A percentile compares a stretch with the other conserved stretches of the same genome.
Conservation (phyloP, 2,113 vertebrate species). For the Scophthalmus maximus region DNA sequence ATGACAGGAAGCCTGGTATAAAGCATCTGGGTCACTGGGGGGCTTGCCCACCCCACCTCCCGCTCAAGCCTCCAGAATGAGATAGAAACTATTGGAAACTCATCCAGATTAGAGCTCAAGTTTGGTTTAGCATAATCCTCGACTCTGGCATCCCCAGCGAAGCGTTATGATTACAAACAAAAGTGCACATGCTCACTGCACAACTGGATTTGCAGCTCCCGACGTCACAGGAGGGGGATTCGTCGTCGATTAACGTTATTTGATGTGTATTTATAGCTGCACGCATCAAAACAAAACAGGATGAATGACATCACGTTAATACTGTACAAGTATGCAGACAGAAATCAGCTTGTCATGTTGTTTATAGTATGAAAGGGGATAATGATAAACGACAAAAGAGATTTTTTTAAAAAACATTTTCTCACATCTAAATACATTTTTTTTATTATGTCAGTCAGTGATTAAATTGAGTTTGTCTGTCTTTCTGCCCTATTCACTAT, state of each 20-base stretch:
- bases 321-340: background rate
- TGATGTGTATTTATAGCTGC: constrained; percentile 64
- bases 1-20: constrained; percentile 32
- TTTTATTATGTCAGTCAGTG: too few relatives aligned
- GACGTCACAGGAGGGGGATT: constrained; percentile 31
- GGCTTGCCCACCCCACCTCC: constrained; percentile 28
- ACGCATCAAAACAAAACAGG: constrained; percentile 28
- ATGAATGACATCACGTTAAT: constrained; percentile 33
- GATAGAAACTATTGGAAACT: constrained; percentile 16
- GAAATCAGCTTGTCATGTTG: background rate
- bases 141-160: constrained; percentile 37
- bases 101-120: constrained; percentile 66
- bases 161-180: constrained; percentile 42
- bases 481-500: too few relatives aligned
- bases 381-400: too few relatives aligned
- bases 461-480: too few relatives aligned
- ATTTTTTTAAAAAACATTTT: too few relatives aligned
- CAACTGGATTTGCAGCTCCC: constrained; percentile 32
- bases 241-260: constrained; percentile 66
- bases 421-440: too few relatives aligned
- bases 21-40: constrained; percentile 43
- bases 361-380: background rate
- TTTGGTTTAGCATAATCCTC: constrained; percentile 68
- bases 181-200: constrained; percentile 23
- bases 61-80: constrained; percentile 13